Base-by-base conservation (phyloP, 1,140 invertebrate genomes). In the Caerostris extrusa region DNA sequence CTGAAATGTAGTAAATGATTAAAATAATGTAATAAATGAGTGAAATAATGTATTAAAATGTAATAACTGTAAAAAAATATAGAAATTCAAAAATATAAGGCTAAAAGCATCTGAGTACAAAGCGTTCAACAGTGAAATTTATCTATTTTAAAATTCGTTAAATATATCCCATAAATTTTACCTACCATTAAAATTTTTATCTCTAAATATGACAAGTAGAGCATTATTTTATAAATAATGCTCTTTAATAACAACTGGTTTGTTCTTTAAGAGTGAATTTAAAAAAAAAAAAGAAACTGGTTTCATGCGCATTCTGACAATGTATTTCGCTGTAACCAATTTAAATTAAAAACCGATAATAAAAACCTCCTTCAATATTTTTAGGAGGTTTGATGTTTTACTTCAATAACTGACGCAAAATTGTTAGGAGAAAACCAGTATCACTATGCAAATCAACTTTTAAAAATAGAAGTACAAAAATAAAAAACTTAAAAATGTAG, bases 361-460 rank as follows among this genome's bases (percentile, higher is more conserved):
- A 34, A 34, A 34, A 34, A 34, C 34, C 34, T 34, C 34, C 34
- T 64, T 50, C 7, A 77, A 53, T 50, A 7, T 77, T 77, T 77
- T 53, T 34, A 53, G 34, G 53, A 77, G 53, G 71, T 77, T 77
- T 77, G 71, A 77, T 34, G 50, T 77, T 77, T 77, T 77, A 77
- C 71, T 12, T 5, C 3, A 77, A 12, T 12, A 77, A 77, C 34
- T 64, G 34, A 50, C 34, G 53, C 53, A 50, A 77, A 77, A 77
- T 77, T 14, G 71, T 77, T 34, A 77, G 14, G 34, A 50, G 71
- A 14, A 77, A 77, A 77, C 71, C 10, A 34, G 8, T 77, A 7
- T 50, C 71, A 50, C 34, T 5, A 77, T 34, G 71, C 34, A 77
- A 77, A 77, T 77, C 71, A 77, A 50, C 50, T 50, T 53, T 19